Evolutionary conservation across 2,797 vertebrate genomes (phyloP), one percentile per base, ranked within the genome.

Genomic region (Avahi laniger): DNA sequence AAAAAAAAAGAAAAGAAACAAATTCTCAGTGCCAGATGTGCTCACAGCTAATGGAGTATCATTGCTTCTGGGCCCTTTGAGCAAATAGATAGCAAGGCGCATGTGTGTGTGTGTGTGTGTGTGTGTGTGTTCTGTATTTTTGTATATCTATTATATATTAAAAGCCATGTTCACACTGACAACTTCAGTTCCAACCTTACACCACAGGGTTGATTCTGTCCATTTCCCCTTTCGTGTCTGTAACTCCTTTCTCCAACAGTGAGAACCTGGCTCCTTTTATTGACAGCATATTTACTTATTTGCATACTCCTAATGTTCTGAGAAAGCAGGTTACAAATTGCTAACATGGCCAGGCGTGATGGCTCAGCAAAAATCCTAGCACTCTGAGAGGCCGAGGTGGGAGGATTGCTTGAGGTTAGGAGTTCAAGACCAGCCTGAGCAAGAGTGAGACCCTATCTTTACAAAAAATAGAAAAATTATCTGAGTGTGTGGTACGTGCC

Each of bases 241-340:
- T 46, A 67, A 93, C 15, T 79, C 14, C 4, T 41, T 95, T 90
- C 43, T 35, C 41, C 73, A 69, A 48, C 30, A 85, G 8, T 52
- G 70, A 86, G 38, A 48, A 57, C n/a, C 67, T 89, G 24, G 30
- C 33, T 81, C 24, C 15, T 8, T 20, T 84, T 79, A n/a, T 83
- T 70, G 38, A 73, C 38, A 35, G 5, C 8, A 4, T 73, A 50
- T 83, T 89, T 67, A 73, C 38, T 61, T 91, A 79, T 70, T 86
- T 86, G 30, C 59, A 73, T 52, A 41, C 43, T 94, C 8, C 82
- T 72, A 59, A 33, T 30, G 30, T 52, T 33, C n/a, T n/a, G 15
- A 76, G 54, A 67, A 84, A 93, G 54, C 69, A 93, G n/a, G 46
- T 89, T 91, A 43, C 90, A 78, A 69, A 41, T 80, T 80, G 43